phyloP scores from a whole-genome alignment of 2,797 vertebrate species.

The Ceyx erithaca region DNA sequence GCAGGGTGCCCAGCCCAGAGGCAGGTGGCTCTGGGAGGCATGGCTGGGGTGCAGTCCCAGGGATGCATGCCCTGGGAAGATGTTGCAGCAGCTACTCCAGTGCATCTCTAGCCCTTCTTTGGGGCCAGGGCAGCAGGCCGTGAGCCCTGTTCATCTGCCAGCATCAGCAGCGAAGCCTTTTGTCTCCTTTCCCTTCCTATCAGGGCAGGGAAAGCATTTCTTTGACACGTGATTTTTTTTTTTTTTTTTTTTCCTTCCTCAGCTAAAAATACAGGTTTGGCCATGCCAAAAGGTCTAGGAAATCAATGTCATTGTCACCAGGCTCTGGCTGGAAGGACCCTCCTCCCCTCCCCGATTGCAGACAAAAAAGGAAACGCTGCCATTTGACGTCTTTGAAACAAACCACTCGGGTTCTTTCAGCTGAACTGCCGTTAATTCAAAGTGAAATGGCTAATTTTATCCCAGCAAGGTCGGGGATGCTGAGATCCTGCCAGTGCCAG shows the following conservation, averaged over 20 bases:
- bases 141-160: accelerated
- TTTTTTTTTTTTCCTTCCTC: neutral
- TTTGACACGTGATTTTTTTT: neutral
- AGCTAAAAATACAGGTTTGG: constrained; percentile 54
- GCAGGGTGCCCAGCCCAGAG: neutral
- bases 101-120: accelerated
- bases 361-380: constrained; percentile 16
- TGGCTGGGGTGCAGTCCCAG: accelerated
- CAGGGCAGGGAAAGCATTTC: neutral
- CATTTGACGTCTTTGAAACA: neutral
- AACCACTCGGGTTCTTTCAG: neutral
- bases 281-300: constrained; percentile 14
- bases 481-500: neutral
- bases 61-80: neutral
- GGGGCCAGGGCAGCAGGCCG: neutral
- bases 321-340: constrained; percentile 21
- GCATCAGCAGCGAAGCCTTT: neutral
- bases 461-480: constrained; percentile 12
- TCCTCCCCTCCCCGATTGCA: neutral
- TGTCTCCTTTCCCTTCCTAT: neutral
- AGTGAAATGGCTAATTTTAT: constrained; percentile 41
- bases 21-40: accelerated
- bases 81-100: accelerated
- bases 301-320: constrained; percentile 64
- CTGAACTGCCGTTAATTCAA: neutral